These are phyloP conservation scores for Setophaga kirtlandii DNA, from an alignment of 2,113 vertebrate species.

Conservation along the genomic window DNA sequence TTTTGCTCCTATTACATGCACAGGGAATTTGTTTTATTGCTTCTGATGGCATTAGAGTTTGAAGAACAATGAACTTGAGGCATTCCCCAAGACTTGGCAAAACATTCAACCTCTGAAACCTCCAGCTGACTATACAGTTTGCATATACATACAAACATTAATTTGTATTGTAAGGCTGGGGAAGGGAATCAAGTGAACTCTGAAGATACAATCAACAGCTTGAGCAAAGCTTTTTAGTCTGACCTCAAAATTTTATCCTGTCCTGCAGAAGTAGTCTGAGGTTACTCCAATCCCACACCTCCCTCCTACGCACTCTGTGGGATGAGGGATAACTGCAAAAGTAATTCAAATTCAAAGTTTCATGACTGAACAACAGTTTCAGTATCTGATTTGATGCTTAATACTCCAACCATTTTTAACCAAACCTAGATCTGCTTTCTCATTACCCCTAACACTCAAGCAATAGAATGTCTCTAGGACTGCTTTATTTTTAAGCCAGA, in stretches of 20 bases:
- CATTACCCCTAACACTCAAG: not conserved
- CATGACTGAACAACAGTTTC: not conserved
- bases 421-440: not conserved
- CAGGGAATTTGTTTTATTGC: not conserved
- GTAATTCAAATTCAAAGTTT: not conserved
- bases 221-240: not conserved
- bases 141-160: not conserved
- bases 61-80: not conserved
- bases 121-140: not conserved
- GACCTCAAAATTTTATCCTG: not conserved
- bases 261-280: not conserved
- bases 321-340: not conserved
- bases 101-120: not conserved
- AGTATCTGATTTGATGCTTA: not conserved
- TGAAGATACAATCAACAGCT: not conserved
- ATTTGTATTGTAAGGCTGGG: not conserved
- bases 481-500: not conserved
- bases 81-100: not conserved
- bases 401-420: not conserved
- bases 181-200: not conserved
- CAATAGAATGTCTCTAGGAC: not conserved
- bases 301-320: not conserved
- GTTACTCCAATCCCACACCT: not conserved
- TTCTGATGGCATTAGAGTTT: not conserved
- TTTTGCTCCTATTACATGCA: not conserved